Percentiles rank a stretch among this genome's conserved stretches.
phyloP scores from a whole-genome alignment of 2,888 invertebrate species.

The Syrista parreyssii region DNA sequence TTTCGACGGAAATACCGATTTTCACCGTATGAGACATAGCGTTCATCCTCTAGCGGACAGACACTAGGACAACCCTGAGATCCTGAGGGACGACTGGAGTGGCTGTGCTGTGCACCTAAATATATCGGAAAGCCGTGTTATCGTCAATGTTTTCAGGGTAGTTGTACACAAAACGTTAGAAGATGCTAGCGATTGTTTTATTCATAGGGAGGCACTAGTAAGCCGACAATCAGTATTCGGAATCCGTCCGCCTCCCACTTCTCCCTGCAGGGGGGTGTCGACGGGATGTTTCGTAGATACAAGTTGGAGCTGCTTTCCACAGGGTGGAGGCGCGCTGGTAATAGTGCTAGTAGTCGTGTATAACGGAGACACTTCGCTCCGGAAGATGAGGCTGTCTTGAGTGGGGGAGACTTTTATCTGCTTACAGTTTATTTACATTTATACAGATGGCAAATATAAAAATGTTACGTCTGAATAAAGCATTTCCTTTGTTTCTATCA shows the following conservation, averaged over 20 bases:
- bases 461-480: constrained; percentile 26
- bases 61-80: not conserved
- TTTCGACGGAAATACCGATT: not conserved
- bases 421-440: constrained; percentile 43
- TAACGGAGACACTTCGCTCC: not conserved
- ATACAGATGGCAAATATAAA: constrained; percentile 38
- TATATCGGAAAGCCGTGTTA: not conserved
- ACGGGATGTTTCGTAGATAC: not conserved
- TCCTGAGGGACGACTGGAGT: not conserved
- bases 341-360: not conserved
- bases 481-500: constrained; percentile 27
- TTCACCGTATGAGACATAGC: not conserved
- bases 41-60: not conserved
- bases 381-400: not conserved
- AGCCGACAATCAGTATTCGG: constrained; percentile 49
- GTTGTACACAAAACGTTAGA: constrained; percentile 17
- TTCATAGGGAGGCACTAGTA: constrained; percentile 44
- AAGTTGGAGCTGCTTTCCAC: not conserved
- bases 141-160: not conserved
- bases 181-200: constrained; percentile 40
- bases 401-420: constrained; percentile 30
- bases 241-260: constrained; percentile 33
- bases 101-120: not conserved
- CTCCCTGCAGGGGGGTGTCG: constrained; percentile 10
- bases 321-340: not conserved